phyloP scores from a whole-genome alignment of 1,140 invertebrate genomes.

The Saccostrea glomerata region DNA sequence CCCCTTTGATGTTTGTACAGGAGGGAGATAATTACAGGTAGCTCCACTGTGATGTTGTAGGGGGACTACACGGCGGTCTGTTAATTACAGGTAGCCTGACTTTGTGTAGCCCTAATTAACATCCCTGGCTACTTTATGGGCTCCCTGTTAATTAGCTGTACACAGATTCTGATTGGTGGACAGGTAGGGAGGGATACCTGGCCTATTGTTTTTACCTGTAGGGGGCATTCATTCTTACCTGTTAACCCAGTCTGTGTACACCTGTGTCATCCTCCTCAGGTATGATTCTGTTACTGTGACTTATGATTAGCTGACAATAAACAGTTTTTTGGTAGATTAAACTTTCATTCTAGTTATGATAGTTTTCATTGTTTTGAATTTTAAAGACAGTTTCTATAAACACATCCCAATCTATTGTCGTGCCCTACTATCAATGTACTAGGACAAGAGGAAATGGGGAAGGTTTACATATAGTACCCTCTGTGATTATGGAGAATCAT shows the following conservation, averaged over 20 bases:
- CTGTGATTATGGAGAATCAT: not conserved
- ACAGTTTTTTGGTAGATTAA: too few relatives aligned
- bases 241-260: not conserved
- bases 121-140: not conserved
- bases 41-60: not conserved
- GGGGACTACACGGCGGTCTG: not conserved
- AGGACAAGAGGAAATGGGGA: not conserved
- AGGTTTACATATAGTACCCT: not conserved
- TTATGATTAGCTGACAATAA: not conserved
- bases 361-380: too few relatives aligned
- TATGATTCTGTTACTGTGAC: not conserved
- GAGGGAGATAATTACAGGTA: not conserved
- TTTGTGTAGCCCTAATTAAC: conserved; percentile 17
- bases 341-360: too few relatives aligned
- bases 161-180: conserved; percentile 18
- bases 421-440: not conserved
- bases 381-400: conserved; percentile 5
- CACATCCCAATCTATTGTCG: not conserved
- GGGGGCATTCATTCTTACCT: not conserved
- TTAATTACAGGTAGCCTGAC: not conserved
- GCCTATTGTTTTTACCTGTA: not conserved
- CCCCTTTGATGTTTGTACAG: not conserved
- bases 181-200: conserved; percentile 4
- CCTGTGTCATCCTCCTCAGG: not conserved
- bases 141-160: not conserved